A percentile compares a stretch with the other conserved stretches of the same genome.
These are phyloP conservation scores for Kryptopterus vitreolus DNA, from an alignment of 2,797 vertebrate genomes.

Conservation along the genomic window DNA sequence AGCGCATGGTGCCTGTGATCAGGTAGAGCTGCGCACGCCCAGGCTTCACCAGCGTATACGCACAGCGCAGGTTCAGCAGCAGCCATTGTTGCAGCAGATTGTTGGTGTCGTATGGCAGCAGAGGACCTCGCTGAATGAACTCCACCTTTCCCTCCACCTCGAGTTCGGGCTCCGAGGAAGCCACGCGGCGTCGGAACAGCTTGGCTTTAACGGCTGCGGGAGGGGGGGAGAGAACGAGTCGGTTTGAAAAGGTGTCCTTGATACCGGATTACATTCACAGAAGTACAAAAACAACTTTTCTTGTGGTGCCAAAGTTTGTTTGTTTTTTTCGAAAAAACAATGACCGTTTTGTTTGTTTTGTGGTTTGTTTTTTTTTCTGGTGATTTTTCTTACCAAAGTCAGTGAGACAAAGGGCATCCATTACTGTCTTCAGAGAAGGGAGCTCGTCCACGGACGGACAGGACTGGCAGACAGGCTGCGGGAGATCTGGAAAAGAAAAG, in stretches of 20 bases:
- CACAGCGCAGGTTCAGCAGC: slow-evolving; percentile 82
- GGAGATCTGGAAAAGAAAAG: slow-evolving; percentile 70
- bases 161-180: slow-evolving; percentile 71
- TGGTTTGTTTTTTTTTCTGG: neutral
- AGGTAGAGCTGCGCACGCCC: slow-evolving; percentile 79
- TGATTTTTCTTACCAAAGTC: slow-evolving; percentile 79
- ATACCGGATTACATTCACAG: neutral
- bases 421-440: slow-evolving; percentile 72
- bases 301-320: too few relatives aligned
- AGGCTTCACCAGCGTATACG: slow-evolving; percentile 67
- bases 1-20: slow-evolving; percentile 75
- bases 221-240: neutral
- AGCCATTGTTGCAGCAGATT: slow-evolving; percentile 85
- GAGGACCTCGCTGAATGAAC: slow-evolving; percentile 78
- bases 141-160: slow-evolving; percentile 82
- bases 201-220: slow-evolving; percentile 82
- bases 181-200: slow-evolving; percentile 72
- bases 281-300: neutral
- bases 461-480: slow-evolving; percentile 82
- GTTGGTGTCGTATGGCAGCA: slow-evolving; percentile 82
- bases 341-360: too few relatives aligned
- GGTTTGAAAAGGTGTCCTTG: neutral
- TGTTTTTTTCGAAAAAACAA: too few relatives aligned
- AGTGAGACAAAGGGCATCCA: slow-evolving; percentile 79
- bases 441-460: slow-evolving; percentile 80